Percentiles rank a stretch among this genome's conserved stretches.
Conservation (phyloP, 2,797 vertebrate species). For the Hypotaenidia okinawae region DNA sequence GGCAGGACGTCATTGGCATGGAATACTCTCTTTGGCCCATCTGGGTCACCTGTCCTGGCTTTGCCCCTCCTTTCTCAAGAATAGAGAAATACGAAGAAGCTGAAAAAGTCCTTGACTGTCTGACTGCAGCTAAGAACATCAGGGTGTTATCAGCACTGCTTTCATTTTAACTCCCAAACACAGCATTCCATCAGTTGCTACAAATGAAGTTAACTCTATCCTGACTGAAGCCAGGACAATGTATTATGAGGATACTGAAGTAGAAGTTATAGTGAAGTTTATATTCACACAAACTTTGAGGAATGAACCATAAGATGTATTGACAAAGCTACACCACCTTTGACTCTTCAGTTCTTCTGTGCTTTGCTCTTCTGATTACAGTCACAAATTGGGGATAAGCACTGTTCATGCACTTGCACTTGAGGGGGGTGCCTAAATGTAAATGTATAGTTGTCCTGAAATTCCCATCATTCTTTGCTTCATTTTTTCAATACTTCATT, state of each 20-base stretch:
- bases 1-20: too few species aligned
- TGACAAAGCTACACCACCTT: background rate
- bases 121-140: too few species aligned
- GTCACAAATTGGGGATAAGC: background rate
- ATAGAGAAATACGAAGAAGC: too few species aligned
- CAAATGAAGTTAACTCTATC: too few species aligned
- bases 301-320: background rate
- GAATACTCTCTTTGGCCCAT: too few species aligned
- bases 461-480: background rate
- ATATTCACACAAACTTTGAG: background rate
- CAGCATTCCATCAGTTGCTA: too few species aligned
- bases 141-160: too few species aligned
- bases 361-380: background rate
- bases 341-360: background rate
- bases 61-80: too few species aligned
- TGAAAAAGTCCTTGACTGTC: too few species aligned
- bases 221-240: too few species aligned
- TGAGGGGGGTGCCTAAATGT: rapidly evolving
- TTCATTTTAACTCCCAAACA: too few species aligned
- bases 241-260: background rate
- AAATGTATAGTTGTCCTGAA: background rate
- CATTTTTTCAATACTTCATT: background rate
- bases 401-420: background rate
- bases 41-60: too few species aligned
- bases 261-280: background rate